Evolutionary conservation across 2,888 invertebrate genomes (phyloP), one percentile per base, ranked within the genome.

Genomic region (Nomada hirtipes): DNA sequence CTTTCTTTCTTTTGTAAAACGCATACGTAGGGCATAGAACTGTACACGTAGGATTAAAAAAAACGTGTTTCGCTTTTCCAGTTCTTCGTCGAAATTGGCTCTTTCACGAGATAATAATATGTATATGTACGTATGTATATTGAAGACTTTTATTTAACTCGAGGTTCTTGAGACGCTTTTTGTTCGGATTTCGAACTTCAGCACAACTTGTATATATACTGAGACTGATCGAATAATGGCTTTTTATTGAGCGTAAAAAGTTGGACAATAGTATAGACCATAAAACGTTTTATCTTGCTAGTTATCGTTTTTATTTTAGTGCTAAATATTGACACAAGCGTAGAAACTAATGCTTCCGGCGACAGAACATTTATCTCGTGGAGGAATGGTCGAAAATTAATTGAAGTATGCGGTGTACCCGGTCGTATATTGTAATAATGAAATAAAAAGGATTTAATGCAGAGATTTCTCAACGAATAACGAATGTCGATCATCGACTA

Each of bases 221-320:
- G 77, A 88, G 86, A 88, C 80, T 82, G 78, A 87, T 78, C 42
- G 29, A 80, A 60, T 50, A 69, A 75, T 84, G 73, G 67, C 72
- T 76, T 84, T 75, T 74, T 65, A 64, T 78, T 52, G 61, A 2
- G 42, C 50, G 15, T 65, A 65, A 71, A 77, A 73, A 53, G 53
- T 47, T 53, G 50, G 61, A 68, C n/a, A 63, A 63, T 76, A 63
- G 23, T 42, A 23, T 67, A 75, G 36, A 67, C 61, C 76, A 64
- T 59, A 55, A 71, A 72, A 44, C 20, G 7, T 53, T 55, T 57
- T 47, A 47, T 9, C 44, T 23, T 20, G 26, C 52, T 60, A 26
- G 53, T 74, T 57, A 44, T 65, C 47, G 20, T 53, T 36, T 29
- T 79, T 70, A 65, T 47, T 18, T 36, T 75, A 68, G 20, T 15